Conservation (phyloP, 2,888 invertebrate genomes). For the Ellobium chinense region DNA sequence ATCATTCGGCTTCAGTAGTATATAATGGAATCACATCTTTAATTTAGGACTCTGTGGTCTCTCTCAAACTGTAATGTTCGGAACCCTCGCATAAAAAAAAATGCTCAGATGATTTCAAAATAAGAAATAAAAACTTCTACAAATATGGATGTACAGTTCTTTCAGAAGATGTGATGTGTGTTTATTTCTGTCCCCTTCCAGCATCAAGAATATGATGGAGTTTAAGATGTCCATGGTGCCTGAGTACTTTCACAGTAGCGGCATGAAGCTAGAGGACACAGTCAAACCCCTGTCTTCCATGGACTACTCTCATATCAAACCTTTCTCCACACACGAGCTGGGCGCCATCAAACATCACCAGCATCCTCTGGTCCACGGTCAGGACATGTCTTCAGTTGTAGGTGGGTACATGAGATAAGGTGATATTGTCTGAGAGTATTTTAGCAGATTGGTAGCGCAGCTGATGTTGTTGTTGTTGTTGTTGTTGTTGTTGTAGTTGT, state of each 20-base stretch:
- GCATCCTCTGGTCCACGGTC: not conserved
- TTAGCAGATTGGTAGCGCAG: no score
- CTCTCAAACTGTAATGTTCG: no score
- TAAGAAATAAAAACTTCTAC: no score
- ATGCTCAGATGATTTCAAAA: no score
- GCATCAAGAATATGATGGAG: constrained; percentile 31
- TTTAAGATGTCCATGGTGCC: constrained; percentile 40
- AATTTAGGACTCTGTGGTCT: no score
- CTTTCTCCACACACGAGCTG: not conserved
- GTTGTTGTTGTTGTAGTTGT: no score
- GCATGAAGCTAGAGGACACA: constrained; percentile 29
- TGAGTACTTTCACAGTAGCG: constrained; percentile 34
- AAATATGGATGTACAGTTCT: no score
- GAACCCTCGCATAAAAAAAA: no score
- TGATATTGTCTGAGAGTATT: no score
- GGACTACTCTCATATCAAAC: constrained; percentile 31
- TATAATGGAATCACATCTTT: no score
- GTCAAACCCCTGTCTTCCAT: constrained; percentile 18
- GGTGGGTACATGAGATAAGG: constrained; percentile 8
- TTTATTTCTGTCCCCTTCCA: not conserved
- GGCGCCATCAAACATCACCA: not conserved
- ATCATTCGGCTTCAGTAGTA: no score
- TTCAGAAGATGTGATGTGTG: not conserved
- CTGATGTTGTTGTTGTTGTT: no score
- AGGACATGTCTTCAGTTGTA: not conserved